Percentiles rank a stretch among this genome's conserved stretches.
Conservation (phyloP, 2,888 invertebrate species). For the Dryobota labecula region DNA sequence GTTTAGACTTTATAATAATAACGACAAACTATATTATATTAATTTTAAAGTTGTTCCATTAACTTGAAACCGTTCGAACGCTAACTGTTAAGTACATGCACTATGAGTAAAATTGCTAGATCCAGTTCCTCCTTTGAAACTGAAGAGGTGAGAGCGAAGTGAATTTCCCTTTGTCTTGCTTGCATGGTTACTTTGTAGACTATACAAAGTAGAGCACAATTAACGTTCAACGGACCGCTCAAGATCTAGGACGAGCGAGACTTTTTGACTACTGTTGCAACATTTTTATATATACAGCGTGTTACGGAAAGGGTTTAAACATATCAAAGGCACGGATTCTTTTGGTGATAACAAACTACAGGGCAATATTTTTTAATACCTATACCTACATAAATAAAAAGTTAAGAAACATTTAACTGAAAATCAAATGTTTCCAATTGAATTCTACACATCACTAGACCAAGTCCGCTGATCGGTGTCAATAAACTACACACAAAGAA, state of each 20-base stretch:
- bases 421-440: too few relatives aligned
- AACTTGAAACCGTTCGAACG: slow-evolving; percentile 21
- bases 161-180: slow-evolving; percentile 56
- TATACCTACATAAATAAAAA: too few relatives aligned
- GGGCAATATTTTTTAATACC: too few relatives aligned
- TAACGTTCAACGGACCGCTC: slow-evolving; percentile 34
- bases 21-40: background rate
- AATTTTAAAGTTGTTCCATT: slow-evolving; percentile 2
- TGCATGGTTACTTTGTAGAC: slow-evolving; percentile 50
- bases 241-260: slow-evolving; percentile 16
- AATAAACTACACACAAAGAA: too few relatives aligned
- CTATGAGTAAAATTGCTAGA: slow-evolving; percentile 49
- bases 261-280: slow-evolving; percentile 32
- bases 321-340: too few relatives aligned
- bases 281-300: too few relatives aligned
- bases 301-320: too few relatives aligned
- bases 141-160: slow-evolving; percentile 50
- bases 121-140: slow-evolving; percentile 51
- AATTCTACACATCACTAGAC: too few relatives aligned
- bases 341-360: too few relatives aligned
- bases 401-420: too few relatives aligned
- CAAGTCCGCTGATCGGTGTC: too few relatives aligned
- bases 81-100: slow-evolving; percentile 27
- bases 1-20: slow-evolving; percentile 1
- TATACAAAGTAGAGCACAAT: slow-evolving; percentile 37